These are phyloP conservation scores for Ammodytes dubius DNA, from an alignment of 2,113 vertebrate species.

Conservation along the genomic window DNA sequence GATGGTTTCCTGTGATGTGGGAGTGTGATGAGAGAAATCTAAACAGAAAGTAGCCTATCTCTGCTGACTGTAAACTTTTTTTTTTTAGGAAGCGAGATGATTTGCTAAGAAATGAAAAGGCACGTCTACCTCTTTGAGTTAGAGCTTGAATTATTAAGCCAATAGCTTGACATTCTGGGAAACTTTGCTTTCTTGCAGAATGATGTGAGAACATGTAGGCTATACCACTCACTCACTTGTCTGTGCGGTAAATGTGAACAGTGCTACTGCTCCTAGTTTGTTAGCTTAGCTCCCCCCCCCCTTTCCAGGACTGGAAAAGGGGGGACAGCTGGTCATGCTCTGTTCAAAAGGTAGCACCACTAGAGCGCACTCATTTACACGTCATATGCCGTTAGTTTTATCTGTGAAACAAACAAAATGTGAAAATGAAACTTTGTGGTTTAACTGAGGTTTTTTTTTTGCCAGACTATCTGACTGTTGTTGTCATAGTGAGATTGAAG, in stretches of 20 bases:
- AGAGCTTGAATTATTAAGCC: not conserved
- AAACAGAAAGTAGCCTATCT: not conserved
- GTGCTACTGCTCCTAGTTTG: not conserved
- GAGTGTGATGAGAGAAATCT: not conserved
- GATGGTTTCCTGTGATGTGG: constrained; percentile 38
- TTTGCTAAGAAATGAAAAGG: not conserved
- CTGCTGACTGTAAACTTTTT: not conserved
- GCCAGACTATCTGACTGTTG: not conserved
- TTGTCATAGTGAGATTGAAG: not conserved
- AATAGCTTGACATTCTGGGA: not conserved
- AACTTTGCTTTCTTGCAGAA: not conserved
- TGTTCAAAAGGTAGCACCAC: not conserved
- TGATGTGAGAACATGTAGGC: not conserved
- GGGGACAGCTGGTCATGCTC: not conserved
- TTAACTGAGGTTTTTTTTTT: too few relatives aligned
- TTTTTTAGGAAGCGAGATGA: not conserved
- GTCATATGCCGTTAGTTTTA: not conserved
- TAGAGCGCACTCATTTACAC: not conserved
- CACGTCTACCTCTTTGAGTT: too few relatives aligned
- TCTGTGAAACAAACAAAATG: not conserved
- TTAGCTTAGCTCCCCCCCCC: not conserved
- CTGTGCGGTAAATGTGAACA: too few relatives aligned
- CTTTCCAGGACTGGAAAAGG: not conserved
- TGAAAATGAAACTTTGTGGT: not conserved
- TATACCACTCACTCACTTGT: not conserved